Evolutionary conservation across 2,797 vertebrate genomes (phyloP), one percentile per base, ranked within the genome.

Genomic region (Pachyuromys duprasi): DNA sequence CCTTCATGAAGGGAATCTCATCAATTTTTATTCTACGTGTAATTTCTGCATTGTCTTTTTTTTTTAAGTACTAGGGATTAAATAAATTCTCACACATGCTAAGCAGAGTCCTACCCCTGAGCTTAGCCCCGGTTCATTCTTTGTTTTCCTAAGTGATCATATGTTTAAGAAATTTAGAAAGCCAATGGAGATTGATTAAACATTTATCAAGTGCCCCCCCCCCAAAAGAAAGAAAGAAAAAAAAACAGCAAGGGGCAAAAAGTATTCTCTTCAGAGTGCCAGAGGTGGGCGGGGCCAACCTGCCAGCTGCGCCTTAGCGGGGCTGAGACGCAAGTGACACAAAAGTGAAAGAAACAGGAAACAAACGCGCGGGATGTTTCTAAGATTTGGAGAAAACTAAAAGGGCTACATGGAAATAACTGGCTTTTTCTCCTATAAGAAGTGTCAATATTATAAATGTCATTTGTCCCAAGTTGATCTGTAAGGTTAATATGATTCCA

Each of bases 391-490:
- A 69, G 36, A 14, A 63, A 65, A 83, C 18, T 53, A 91, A 92
- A 84, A 89, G 26, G 70, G 42, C 57, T 22, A 76, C 62, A 0
- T 63, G 36, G 65, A 81, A 91, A 81, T 17, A 88, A 67, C 0
- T 79, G 65, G 42, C 33, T 39, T 89, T 92, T 92, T 42, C 39
- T 80, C 60, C 53, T 18, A 36, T 7, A 95, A 20, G 63, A 87
- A 94, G 39, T 90, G 8, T 75, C 39, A 79, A 53, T 79, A 87
- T 79, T 90, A 94, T n/a, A 87, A 90, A 76, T 18, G 74, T 92
- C 80, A 67, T 91, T n/a, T 86, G n/a, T 70, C 65, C 31, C 84
- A 63, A 82, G 62, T 70, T 78, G 86, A 83, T n/a, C 69, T 82
- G 81, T 65, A 82, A 79, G 63, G 49, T 72, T 74, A 83, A 87